Conservation (phyloP, 2,797 vertebrate species). For the Taenioides sp. region DNA sequence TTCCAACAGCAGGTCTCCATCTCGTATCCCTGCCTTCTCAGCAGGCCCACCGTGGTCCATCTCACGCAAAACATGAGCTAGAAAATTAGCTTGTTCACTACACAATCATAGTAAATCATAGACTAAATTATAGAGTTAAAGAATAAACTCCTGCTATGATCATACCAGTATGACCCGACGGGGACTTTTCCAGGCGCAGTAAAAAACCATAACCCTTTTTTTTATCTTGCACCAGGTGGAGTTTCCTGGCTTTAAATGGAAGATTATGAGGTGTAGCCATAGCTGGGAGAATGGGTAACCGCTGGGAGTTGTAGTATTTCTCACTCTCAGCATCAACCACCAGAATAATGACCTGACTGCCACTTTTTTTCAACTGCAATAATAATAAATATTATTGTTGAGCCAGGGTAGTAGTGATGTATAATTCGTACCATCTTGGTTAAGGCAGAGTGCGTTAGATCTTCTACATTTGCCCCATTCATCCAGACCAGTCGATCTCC, state of each 20-base stretch:
- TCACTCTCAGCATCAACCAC: conserved; percentile 86
- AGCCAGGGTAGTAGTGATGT: too few species aligned
- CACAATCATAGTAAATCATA: too few species aligned
- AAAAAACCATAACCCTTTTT: conserved; percentile 89
- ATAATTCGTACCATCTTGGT: conserved; percentile 80
- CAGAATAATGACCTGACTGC: conserved; percentile 82
- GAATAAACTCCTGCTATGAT: neutral
- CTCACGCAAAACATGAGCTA: conserved; percentile 86
- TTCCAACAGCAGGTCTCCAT: conserved; percentile 89
- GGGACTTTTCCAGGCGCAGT: conserved; percentile 82
- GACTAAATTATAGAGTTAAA: neutral
- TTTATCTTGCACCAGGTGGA: conserved; percentile 75
- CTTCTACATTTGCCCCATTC: conserved; percentile 81
- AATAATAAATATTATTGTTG: conserved; percentile 1
- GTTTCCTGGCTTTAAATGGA: conserved; percentile 77
- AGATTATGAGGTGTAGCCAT: conserved; percentile 84
- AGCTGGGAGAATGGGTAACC: conserved; percentile 77
- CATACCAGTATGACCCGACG: conserved; percentile 78
- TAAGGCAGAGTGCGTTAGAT: conserved; percentile 79
- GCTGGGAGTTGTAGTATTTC: conserved; percentile 74
- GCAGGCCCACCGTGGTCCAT: conserved; percentile 83
- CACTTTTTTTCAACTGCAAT: conserved; percentile 83
- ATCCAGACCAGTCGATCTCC: conserved; percentile 89
- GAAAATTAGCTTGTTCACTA: neutral
- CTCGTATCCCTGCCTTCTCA: conserved; percentile 83